Conservation (phyloP, 2,797 vertebrate species). For the Chaunax sp. region DNA sequence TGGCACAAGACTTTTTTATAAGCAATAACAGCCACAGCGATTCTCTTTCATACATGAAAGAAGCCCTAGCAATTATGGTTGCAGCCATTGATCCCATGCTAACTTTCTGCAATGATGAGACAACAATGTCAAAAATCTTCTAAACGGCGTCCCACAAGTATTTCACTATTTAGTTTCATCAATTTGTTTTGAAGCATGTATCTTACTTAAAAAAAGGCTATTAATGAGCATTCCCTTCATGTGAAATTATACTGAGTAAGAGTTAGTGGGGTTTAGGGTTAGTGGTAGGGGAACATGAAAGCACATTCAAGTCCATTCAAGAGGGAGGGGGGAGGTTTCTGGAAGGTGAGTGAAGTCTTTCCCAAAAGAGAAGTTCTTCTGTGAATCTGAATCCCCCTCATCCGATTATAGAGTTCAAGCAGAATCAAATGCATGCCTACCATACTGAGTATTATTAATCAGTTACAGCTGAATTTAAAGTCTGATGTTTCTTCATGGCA, state of each 20-base stretch:
- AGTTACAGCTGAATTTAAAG: neutral
- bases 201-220: neutral
- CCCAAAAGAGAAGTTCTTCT: neutral
- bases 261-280: no score
- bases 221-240: neutral
- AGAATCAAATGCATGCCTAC: neutral
- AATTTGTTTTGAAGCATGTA: neutral
- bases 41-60: conserved; percentile 1
- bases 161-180: neutral
- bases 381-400: neutral
- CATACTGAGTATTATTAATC: neutral
- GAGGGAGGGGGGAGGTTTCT: neutral
- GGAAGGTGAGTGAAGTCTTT: conserved; percentile 15
- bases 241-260: no score
- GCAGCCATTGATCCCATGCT: neutral
- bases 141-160: neutral
- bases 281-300: neutral
- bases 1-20: neutral
- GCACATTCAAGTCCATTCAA: conserved; percentile 2
- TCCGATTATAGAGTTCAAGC: conserved; percentile 2
- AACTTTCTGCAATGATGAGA: neutral
- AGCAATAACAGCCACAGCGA: conserved; percentile 3
- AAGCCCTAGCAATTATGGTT: conserved; percentile 1
- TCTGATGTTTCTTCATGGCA: neutral
- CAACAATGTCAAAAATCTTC: neutral